Percentiles rank a stretch among this genome's conserved stretches.
Conservation (phyloP, 2,797 vertebrate species). For the Meda fulgida region DNA sequence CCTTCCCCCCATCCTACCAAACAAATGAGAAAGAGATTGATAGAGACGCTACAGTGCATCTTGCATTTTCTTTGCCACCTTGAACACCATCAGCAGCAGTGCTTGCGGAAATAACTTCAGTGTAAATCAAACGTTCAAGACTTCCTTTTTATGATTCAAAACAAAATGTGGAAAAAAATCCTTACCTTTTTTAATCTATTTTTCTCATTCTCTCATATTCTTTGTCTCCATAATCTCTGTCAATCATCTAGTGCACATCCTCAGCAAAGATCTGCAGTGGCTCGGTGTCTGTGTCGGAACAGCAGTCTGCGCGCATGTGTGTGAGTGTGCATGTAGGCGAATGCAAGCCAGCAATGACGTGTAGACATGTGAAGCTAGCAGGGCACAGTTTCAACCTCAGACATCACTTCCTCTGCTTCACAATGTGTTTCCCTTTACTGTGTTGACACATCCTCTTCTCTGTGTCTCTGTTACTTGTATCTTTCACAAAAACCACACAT, state of each 20-base stretch:
- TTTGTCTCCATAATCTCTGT: slow-evolving; percentile 9
- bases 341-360: slow-evolving; percentile 36
- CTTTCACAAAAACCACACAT: slow-evolving; percentile 6
- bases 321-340: slow-evolving; percentile 1
- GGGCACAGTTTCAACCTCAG: slow-evolving; percentile 58
- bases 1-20: slow-evolving; percentile 33
- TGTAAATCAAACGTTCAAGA: slow-evolving; percentile 52
- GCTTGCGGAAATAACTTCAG: slow-evolving; percentile 72
- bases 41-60: slow-evolving; percentile 58
- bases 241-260: slow-evolving; percentile 55
- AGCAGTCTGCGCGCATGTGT: slow-evolving; percentile 48
- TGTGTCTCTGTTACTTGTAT: slow-evolving; percentile 53
- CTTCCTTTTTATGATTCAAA: slow-evolving; percentile 45
- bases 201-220: slow-evolving; percentile 59
- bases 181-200: slow-evolving; percentile 57
- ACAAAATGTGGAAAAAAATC: not conserved
- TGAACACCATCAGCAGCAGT: slow-evolving; percentile 69
- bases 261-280: slow-evolving; percentile 63
- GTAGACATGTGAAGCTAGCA: slow-evolving; percentile 41
- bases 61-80: slow-evolving; percentile 74
- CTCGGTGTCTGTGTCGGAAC: slow-evolving; percentile 73
- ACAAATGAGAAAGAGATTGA: slow-evolving; percentile 36
- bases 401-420: slow-evolving; percentile 71
- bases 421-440: slow-evolving; percentile 61
- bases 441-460: slow-evolving; percentile 62